Evolutionary conservation across 2,888 invertebrate genomes (phyloP).

Genomic region (Nemapogon koenigi): DNA sequence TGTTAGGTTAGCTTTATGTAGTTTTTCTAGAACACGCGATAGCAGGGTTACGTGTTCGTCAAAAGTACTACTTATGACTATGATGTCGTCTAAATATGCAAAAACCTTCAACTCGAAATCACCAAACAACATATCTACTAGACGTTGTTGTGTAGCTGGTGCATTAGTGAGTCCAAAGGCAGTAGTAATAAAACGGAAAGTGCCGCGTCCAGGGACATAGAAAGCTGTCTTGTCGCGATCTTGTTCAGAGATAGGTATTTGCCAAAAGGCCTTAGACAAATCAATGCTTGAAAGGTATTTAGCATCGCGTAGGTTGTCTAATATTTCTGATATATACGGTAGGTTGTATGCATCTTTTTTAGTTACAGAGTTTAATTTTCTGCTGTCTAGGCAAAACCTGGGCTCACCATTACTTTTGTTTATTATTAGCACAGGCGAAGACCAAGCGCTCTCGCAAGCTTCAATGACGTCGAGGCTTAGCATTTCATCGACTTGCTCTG

Average conservation of each 20-base stretch:
- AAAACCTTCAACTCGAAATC: constrained; percentile 16
- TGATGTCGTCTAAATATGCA: constrained; percentile 19
- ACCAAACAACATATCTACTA: constrained; percentile 10
- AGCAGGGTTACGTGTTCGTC: constrained; percentile 18
- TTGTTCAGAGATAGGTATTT: constrained; percentile 6
- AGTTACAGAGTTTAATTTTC: constrained; percentile 16
- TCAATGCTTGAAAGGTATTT: constrained; percentile 18
- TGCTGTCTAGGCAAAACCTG: constrained; percentile 20
- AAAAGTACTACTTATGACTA: constrained; percentile 15
- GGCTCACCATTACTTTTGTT: constrained; percentile 19
- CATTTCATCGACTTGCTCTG: constrained; percentile 21
- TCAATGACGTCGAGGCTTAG: constrained; percentile 16
- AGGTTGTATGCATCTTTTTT: constrained; percentile 15
- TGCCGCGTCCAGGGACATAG: constrained; percentile 16
- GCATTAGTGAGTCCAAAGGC: constrained; percentile 17
- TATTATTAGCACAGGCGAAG: constrained; percentile 16
- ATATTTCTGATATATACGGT: constrained; percentile 20
- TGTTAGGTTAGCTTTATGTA: constrained; percentile 6
- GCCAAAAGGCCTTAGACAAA: constrained; percentile 15
- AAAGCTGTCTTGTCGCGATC: constrained; percentile 10
- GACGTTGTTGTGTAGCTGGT: constrained; percentile 8
- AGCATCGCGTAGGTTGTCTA: constrained; percentile 21
- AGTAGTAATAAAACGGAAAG: constrained; percentile 14
- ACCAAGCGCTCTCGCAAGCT: constrained; percentile 21
- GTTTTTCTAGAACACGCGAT: constrained; percentile 15